A percentile compares a stretch with the other conserved stretches of the same genome.
These are phyloP conservation scores for Bubo scandiacus DNA, from an alignment of 2,113 vertebrate genomes.

Conservation along the genomic window DNA sequence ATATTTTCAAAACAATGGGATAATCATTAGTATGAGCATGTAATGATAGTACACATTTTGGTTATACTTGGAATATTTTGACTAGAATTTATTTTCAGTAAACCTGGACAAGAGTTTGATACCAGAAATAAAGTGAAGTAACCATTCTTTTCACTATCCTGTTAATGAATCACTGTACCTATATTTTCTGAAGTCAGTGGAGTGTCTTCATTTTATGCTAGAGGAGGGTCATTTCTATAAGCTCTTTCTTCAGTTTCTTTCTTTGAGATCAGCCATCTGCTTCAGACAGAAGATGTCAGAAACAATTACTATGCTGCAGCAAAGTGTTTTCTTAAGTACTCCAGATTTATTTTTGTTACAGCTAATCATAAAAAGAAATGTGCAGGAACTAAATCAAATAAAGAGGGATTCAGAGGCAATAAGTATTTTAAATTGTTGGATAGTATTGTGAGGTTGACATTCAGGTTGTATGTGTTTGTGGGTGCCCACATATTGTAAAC, in stretches of 20 bases:
- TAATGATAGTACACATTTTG: neutral
- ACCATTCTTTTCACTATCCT: neutral
- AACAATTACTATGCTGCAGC: neutral
- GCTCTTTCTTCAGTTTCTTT: neutral
- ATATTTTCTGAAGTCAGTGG: neutral
- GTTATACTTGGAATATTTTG: neutral
- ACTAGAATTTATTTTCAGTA: neutral
- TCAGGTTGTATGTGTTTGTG: neutral
- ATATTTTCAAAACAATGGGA: neutral
- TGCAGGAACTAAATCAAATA: conserved; percentile 29
- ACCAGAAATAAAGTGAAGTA: neutral
- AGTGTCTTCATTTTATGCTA: neutral
- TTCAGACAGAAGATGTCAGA: conserved; percentile 15
- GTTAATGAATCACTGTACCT: neutral
- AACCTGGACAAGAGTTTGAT: neutral
- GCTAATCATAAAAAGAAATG: conserved; percentile 41
- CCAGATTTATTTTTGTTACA: conserved; percentile 27
- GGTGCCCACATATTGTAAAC: neutral
- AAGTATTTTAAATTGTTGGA: conserved; percentile 26
- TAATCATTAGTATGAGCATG: neutral
- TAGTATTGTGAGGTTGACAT: conserved; percentile 19
- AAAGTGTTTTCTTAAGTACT: conserved; percentile 38
- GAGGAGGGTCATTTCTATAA: neutral
- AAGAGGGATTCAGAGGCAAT: neutral
- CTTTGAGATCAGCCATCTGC: neutral